phyloP scores from a whole-genome alignment of 2,888 invertebrate species.

The Athalia cordata region DNA sequence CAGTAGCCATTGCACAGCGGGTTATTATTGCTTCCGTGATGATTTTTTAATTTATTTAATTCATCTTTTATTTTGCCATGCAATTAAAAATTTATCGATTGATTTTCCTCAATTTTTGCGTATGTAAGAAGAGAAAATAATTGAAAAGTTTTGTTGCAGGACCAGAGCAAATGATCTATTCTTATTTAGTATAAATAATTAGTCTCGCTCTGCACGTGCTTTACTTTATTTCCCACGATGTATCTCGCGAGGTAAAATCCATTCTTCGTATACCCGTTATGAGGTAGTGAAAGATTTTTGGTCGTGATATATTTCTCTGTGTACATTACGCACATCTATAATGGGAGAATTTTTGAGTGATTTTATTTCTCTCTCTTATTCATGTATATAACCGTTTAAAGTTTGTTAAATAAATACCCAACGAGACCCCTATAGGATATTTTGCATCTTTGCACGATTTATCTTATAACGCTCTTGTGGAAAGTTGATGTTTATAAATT shows the following conservation, averaged over 20 bases:
- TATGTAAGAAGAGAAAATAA: background rate
- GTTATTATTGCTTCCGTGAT: too few species aligned
- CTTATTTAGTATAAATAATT: background rate
- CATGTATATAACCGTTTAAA: background rate
- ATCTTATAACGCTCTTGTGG: background rate
- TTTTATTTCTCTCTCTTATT: background rate
- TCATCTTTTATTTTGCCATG: too few species aligned
- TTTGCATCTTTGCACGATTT: constrained; percentile 13
- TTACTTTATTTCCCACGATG: constrained; percentile 2
- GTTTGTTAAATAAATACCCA: background rate
- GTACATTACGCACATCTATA: too few species aligned
- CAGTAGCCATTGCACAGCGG: too few species aligned
- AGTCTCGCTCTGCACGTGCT: constrained; percentile 6
- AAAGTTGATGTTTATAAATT: background rate
- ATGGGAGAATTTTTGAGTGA: background rate
- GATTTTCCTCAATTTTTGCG: too few species aligned
- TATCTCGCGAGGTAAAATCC: background rate
- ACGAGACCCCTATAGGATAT: background rate
- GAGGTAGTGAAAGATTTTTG: too few species aligned
- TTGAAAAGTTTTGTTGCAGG: background rate
- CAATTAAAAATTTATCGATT: too few species aligned
- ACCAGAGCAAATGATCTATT: background rate
- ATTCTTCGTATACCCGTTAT: background rate
- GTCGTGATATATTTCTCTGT: too few species aligned
- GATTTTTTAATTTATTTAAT: too few species aligned